Base-by-base conservation (phyloP, 1,140 invertebrate genomes). In the Thaumatotibia leucotreta region DNA sequence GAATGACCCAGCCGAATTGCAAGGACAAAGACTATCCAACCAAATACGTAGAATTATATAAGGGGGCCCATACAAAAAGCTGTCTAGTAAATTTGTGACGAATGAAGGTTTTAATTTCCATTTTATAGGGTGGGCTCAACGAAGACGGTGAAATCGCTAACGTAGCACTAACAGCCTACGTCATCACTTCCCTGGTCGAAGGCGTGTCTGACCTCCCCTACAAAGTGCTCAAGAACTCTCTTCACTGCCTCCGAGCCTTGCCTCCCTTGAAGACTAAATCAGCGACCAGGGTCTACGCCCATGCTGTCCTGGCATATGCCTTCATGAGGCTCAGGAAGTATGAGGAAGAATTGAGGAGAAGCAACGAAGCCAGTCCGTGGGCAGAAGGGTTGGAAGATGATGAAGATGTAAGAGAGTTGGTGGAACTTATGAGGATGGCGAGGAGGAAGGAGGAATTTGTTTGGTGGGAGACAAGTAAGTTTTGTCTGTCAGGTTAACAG, bases 91-190 rank as follows among this genome's bases (percentile, higher is more conserved):
- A n/a, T n/a, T n/a, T n/a, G n/a, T n/a, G n/a, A n/a, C n/a, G n/a
- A n/a, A n/a, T n/a, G n/a, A n/a, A n/a, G n/a, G n/a, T n/a, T n/a
- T n/a, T n/a, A n/a, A n/a, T 9, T 61, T 27, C 63, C 49, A 17
- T 52, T 64, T 67, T 77, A 22, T 70, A 94, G 93, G 93, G 95
- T 66, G 95, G 95, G 10, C 87, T 95, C 0, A 91, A 93, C 83
- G 85, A 86, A 69, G 87, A 93, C 4, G 93, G 94, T 0, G 94
- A 95, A 50, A 86, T 87, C 24, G 91, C 93, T 1, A 92, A 88
- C 29, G 86, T 93, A 0, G 92, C 93, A 0, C 83, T 95, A 8
- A 95, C 95, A 0, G 94, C 95, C 0, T 96, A 95, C 77, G 93
- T 95, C 32, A 72, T 95, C 4, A 92, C 94, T 1, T 92, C 95